Conservation (phyloP, 2,797 vertebrate genomes). For the Lacerta viridis region DNA sequence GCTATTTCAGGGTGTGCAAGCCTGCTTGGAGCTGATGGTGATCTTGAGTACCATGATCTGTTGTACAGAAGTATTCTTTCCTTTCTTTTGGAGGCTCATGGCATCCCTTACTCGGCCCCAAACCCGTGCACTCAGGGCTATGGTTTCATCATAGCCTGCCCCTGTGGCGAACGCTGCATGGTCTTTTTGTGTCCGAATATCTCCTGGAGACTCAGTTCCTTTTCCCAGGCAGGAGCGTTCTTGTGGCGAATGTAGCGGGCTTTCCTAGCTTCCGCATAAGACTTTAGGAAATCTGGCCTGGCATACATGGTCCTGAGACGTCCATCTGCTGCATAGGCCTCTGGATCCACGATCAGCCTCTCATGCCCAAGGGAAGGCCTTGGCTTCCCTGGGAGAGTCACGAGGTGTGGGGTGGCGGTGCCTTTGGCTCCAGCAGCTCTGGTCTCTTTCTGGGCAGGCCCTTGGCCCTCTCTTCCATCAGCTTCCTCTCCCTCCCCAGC, state of each 20-base stretch:
- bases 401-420: not conserved
- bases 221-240: slow-evolving; percentile 70
- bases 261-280: slow-evolving; percentile 75
- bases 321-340: slow-evolving; percentile 46
- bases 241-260: slow-evolving; percentile 81
- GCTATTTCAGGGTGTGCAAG: not conserved
- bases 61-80: not conserved
- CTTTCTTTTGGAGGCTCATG: not conserved
- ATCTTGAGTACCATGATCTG: not conserved
- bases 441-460: not conserved
- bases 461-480: slow-evolving; percentile 23
- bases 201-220: slow-evolving; percentile 67
- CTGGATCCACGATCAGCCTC: slow-evolving; percentile 18
- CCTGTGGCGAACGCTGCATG: rapidly evolving
- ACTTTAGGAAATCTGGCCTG: slow-evolving; percentile 72
- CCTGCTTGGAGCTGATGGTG: not conserved
- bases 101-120: too few relatives aligned
- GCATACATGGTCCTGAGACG: slow-evolving; percentile 57
- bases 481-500: not conserved
- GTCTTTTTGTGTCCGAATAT: slow-evolving; percentile 56
- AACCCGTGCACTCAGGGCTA: not conserved
- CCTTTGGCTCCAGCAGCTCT: not conserved
- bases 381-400: not conserved
- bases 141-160: not conserved
- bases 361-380: slow-evolving; percentile 37